Evolutionary conservation across 53 echinoderm and acorn worm species (phyloP), one percentile per base, ranked within the genome.

Genomic region (Luidia sarsii): DNA sequence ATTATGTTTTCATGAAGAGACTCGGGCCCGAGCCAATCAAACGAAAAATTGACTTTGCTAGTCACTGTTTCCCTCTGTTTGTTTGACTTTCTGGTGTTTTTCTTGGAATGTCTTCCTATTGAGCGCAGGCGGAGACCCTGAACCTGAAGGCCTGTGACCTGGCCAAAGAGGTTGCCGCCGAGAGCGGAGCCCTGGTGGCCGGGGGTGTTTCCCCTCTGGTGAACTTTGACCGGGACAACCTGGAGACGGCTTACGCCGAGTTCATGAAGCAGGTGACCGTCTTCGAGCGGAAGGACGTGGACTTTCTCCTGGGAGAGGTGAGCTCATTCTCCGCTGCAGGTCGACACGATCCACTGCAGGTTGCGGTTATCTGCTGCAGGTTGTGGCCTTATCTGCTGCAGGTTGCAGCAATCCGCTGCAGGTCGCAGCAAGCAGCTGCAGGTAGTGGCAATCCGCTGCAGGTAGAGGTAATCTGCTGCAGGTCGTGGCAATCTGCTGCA

Each of bases 221-320:
- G 41, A 41, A 41, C 11, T 5, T 88, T 89, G 1, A 21, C 59
- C 5, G 74, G 45, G 87, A 91, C 27, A 95, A 95, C 22, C 6
- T 41, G 54, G 88, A 87, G 6, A 38, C 55, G n/a, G 85, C 85
- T 1, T 64, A 71, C 63, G 50, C 23, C 1, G 90, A 85, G 73
- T 88, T 95, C 67, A 71, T 54, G 16, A 90, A 90, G 45, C 92
- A 92, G 48, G 48, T 81, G 48, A 71, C 77, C 6, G 29, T 92
- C 7, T 95, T 87, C 35, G 46, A 46, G 24, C 70, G 81, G 8
- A 92, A 92, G 39, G 69, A 71, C 19, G 92, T 95, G 21, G 92
- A 95, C 70, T 95, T 95, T 46, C 64, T 95, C 6, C 64, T 95
- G 5, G 95, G 87, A 21, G 95, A 95, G 90, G 95, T 95, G 79